These are phyloP conservation scores for Sinodicranocentrus sp. DNA, from an alignment of 2,888 invertebrate genomes.

Conservation along the genomic window DNA sequence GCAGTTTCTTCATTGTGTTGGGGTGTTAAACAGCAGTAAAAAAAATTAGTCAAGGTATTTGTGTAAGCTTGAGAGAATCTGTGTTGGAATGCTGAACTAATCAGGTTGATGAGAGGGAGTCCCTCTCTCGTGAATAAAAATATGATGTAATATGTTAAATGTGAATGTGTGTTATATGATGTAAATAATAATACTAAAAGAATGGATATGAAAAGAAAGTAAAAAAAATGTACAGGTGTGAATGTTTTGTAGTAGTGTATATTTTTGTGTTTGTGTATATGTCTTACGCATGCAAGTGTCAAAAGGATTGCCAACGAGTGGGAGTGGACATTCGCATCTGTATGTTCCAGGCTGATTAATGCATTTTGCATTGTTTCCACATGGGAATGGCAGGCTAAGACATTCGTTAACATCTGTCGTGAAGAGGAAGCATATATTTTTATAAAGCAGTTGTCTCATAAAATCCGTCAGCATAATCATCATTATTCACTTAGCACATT, in stretches of 20 bases:
- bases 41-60: too few relatives aligned
- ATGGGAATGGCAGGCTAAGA: slow-evolving; percentile 74
- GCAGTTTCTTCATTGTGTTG: too few relatives aligned
- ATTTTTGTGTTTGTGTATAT: slow-evolving; percentile 57
- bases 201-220: background rate
- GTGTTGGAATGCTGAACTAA: too few relatives aligned
- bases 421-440: background rate
- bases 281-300: slow-evolving; percentile 76
- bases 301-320: slow-evolving; percentile 86
- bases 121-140: background rate
- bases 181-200: background rate
- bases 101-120: too few relatives aligned
- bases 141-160: background rate
- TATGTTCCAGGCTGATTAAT: slow-evolving; percentile 88
- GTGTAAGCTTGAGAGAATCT: too few relatives aligned
- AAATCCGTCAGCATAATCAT: slow-evolving; percentile 16
- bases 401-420: slow-evolving; percentile 77
- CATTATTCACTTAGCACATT: slow-evolving; percentile 21
- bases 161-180: slow-evolving; percentile 19
- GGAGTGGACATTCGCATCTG: slow-evolving; percentile 87
- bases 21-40: too few relatives aligned
- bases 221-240: background rate
- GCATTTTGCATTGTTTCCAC: slow-evolving; percentile 87
- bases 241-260: too few relatives aligned
- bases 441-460: slow-evolving; percentile 8